Evolutionary conservation across 2,113 vertebrate species (phyloP), one percentile per base, ranked within the genome.

Genomic region (Dunckerocampus dactyliophorus): DNA sequence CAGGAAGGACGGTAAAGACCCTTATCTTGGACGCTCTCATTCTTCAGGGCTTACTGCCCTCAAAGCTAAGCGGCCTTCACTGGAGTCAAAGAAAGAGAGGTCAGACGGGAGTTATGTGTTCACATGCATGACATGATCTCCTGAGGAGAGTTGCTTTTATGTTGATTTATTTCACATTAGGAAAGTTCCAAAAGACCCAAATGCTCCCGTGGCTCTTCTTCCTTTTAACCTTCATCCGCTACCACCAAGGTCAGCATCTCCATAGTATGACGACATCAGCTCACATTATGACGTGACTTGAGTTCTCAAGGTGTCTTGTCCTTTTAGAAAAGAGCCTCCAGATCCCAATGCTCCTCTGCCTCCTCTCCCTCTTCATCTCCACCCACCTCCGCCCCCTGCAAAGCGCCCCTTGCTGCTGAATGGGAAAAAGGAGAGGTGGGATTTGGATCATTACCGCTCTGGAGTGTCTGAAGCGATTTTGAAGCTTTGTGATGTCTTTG

Each of bases 341-440:
- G 87, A 90, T 76, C 87, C 84, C 54, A 87, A 89, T 17, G 85
- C 85, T 60, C 88, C 89, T 56, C 59, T 88, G 58, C 79, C 88
- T 76, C 85, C 89, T 0, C 82, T 89, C 39, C 88, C 88, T 57
- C 69, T 89, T 48, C 86, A 89, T 64, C 88, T 89, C 14, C 90
- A 91, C 62, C 88, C 89, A 14, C 39, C 39, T 1, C 72, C 89
- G 56, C 79, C 83, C 22, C 67, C 75, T 49, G 17, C 8, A 1
- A 88, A 83, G 65, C 82, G 72, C 6, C 62, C 71, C 39, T 77
- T 72, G 2, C 55, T 75, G 56, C 55, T 75, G 56, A 84, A 87
- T 8, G 74, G 58, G 51, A 84, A 82, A 54, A 88, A 83, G 59
- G 85, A 88, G 31, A 87, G 85, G 87, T 88, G 54, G 54, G 54